Conservation (phyloP, 2,888 invertebrate species). For the Conops quadrifasciatus region DNA sequence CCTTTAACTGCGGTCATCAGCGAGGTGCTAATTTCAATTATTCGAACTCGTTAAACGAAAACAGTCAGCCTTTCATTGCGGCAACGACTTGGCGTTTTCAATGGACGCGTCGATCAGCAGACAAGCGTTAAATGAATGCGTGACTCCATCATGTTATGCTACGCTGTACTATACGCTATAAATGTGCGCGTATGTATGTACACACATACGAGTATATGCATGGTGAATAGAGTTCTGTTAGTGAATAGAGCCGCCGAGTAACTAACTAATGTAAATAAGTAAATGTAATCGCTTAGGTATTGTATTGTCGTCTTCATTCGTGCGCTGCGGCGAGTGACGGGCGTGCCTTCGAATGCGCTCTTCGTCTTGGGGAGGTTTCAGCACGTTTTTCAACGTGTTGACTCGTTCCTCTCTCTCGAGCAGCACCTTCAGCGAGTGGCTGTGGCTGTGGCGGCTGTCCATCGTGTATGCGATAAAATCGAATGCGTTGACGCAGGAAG, state of each 20-base stretch:
- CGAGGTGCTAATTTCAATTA: constrained; percentile 11
- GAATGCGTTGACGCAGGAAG: background rate
- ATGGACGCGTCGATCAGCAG: constrained; percentile 19
- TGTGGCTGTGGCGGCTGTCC: background rate
- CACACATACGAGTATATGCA: no score
- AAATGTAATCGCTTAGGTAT: background rate
- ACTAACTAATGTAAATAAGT: background rate
- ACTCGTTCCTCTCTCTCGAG: background rate
- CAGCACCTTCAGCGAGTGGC: no score
- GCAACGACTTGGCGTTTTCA: background rate
- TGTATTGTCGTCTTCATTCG: constrained; percentile 32
- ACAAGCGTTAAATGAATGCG: constrained; percentile 17
- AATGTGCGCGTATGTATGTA: no score
- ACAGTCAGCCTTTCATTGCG: background rate
- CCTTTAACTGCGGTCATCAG: background rate
- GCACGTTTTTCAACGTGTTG: background rate
- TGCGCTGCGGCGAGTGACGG: constrained; percentile 11
- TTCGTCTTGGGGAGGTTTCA: constrained; percentile 4
- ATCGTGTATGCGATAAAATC: background rate
- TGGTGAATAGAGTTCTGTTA: no score
- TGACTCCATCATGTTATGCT: constrained; percentile 12
- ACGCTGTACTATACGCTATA: no score
- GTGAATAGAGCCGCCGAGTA: background rate
- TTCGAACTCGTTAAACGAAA: constrained; percentile 7
- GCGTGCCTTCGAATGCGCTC: constrained; percentile 25